These are phyloP conservation scores for Cremastobaeus sp. DNA, from an alignment of 2,888 invertebrate genomes.

Conservation along the genomic window DNA sequence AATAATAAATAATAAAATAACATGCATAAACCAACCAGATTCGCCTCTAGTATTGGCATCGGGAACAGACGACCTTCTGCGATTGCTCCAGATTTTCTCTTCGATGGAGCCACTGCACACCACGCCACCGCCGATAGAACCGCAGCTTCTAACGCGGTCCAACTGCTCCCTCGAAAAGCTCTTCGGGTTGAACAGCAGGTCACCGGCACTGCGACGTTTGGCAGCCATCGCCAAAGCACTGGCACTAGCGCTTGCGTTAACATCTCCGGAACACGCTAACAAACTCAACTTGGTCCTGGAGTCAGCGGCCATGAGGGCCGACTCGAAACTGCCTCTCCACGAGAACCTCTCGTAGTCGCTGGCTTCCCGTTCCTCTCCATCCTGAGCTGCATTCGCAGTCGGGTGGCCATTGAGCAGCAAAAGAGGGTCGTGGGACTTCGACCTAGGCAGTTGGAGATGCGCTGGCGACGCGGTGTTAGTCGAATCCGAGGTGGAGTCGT, in stretches of 20 bases:
- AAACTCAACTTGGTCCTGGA: slow-evolving; percentile 87
- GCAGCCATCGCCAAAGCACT: slow-evolving; percentile 85
- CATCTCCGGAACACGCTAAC: slow-evolving; percentile 81
- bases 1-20: background rate
- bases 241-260: slow-evolving; percentile 80
- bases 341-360: slow-evolving; percentile 94
- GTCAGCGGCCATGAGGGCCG: slow-evolving; percentile 92
- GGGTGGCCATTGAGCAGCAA: slow-evolving; percentile 78
- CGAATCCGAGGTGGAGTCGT: slow-evolving; percentile 85
- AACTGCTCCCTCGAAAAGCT: slow-evolving; percentile 88
- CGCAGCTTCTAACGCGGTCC: slow-evolving; percentile 88
- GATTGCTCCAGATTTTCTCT: slow-evolving; percentile 77
- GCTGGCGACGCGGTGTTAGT: slow-evolving; percentile 78
- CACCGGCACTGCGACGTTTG: slow-evolving; percentile 89
- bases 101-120: slow-evolving; percentile 75
- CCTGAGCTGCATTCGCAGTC: slow-evolving; percentile 67
- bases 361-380: slow-evolving; percentile 81
- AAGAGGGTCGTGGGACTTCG: slow-evolving; percentile 89
- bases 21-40: slow-evolving; percentile 67
- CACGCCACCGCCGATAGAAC: slow-evolving; percentile 88
- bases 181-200: slow-evolving; percentile 88
- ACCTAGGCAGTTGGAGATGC: slow-evolving; percentile 86
- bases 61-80: slow-evolving; percentile 76
- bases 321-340: slow-evolving; percentile 95
- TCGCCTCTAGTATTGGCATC: slow-evolving; percentile 76